phyloP scores from a whole-genome alignment of 2,113 vertebrate genomes.

The Vulpes lagopus region DNA sequence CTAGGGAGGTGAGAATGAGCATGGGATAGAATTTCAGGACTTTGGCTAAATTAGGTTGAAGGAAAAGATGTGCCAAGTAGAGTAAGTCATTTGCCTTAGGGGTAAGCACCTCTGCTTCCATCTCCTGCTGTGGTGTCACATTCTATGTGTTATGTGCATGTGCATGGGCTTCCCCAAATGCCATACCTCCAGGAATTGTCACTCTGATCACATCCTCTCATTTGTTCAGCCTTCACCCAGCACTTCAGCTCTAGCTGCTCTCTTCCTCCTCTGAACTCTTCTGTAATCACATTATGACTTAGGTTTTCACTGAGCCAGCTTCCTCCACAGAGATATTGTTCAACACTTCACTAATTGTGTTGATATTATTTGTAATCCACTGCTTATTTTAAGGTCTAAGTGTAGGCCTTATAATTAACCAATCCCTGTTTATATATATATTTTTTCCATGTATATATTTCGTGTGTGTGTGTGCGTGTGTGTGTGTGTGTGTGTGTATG shows the following conservation, averaged over 20 bases:
- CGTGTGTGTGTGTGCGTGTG: too few species aligned
- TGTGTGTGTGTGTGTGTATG: not conserved
- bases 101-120: not conserved
- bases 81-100: not conserved
- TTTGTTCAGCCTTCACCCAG: not conserved
- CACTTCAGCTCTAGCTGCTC: accelerated
- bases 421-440: too few species aligned
- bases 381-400: not conserved
- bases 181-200: accelerated
- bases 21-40: not conserved
- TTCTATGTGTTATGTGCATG: not conserved
- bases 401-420: not conserved
- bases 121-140: too few species aligned
- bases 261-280: too few species aligned
- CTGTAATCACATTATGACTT: not conserved
- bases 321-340: not conserved
- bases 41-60: not conserved
- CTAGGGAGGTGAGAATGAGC: not conserved
- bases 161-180: accelerated
- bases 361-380: not conserved
- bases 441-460: too few species aligned
- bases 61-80: not conserved
- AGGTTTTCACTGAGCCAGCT: not conserved
- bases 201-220: accelerated
- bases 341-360: not conserved